Conservation (phyloP, 2,888 invertebrate species). For the Altica lythri region DNA sequence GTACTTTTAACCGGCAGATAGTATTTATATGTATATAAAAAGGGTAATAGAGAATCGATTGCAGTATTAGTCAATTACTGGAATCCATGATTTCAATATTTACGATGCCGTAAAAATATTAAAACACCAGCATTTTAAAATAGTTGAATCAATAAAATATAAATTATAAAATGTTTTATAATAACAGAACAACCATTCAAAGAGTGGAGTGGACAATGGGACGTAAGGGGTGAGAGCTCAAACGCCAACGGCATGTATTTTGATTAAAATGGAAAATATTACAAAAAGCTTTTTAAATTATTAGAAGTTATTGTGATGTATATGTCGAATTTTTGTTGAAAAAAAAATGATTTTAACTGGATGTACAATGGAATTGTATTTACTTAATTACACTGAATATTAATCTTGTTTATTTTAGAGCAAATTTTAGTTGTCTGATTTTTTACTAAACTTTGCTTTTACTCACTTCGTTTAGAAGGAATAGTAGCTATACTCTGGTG, state of each 20-base stretch:
- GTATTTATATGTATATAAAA: background rate
- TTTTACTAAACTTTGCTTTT: too few relatives aligned
- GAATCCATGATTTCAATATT: slow-evolving; percentile 36
- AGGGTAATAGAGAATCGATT: slow-evolving; percentile 12
- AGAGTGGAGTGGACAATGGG: background rate
- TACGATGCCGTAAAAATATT: slow-evolving; percentile 41
- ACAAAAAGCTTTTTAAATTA: slow-evolving; percentile 20
- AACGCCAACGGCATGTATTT: slow-evolving; percentile 4
- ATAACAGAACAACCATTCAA: background rate
- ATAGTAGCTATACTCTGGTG: too few relatives aligned
- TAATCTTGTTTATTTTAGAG: too few relatives aligned
- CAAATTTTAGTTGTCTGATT: too few relatives aligned
- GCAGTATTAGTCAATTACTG: slow-evolving; percentile 36
- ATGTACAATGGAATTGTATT: too few relatives aligned
- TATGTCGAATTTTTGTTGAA: slow-evolving; percentile 8
- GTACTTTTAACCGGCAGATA: background rate
- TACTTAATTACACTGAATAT: too few relatives aligned
- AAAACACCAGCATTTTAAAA: slow-evolving; percentile 38
- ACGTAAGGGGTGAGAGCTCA: too few relatives aligned
- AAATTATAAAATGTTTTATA: slow-evolving; percentile 33
- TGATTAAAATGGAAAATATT: slow-evolving; percentile 18
- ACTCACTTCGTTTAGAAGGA: too few relatives aligned
- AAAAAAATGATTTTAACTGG: background rate
- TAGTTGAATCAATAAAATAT: slow-evolving; percentile 39
- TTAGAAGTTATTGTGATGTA: slow-evolving; percentile 10